Evolutionary conservation across 2,113 vertebrate genomes (phyloP).

Genomic region (Erythrocercus mccallii): DNA sequence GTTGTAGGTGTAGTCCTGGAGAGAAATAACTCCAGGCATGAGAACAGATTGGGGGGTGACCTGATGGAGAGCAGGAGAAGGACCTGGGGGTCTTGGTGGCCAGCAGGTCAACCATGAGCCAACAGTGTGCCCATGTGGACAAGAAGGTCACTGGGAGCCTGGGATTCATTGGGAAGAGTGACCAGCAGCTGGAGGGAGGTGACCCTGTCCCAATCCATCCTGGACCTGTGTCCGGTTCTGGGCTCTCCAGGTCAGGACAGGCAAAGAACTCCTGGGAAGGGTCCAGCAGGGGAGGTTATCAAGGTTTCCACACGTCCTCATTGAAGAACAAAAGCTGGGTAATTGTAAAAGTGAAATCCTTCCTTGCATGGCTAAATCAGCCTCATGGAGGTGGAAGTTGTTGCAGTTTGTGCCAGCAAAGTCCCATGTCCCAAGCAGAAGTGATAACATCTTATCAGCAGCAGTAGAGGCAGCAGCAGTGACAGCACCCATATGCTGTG

Average conservation of each 20-base stretch:
- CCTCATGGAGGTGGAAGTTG: background rate
- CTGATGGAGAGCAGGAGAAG: background rate
- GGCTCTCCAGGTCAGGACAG: background rate
- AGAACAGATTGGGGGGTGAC: background rate
- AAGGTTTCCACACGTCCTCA: background rate
- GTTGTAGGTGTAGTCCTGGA: background rate
- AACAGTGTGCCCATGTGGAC: background rate
- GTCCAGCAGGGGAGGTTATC: background rate
- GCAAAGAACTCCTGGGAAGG: too few species aligned
- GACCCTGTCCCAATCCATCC: background rate
- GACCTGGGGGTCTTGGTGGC: background rate
- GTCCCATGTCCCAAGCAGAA: background rate
- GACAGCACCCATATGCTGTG: background rate
- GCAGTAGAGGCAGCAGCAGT: background rate
- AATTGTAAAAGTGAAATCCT: background rate
- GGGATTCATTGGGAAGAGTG: background rate
- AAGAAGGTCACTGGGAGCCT: background rate
- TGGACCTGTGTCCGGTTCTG: background rate
- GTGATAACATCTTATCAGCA: too few species aligned
- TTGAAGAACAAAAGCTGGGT: background rate
- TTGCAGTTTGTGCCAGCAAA: background rate
- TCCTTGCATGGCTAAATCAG: background rate
- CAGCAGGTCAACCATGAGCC: background rate
- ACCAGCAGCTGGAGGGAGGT: background rate
- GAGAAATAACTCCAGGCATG: background rate